Conservation (phyloP, 2,888 invertebrate species). For the Isotomurus palustris region DNA sequence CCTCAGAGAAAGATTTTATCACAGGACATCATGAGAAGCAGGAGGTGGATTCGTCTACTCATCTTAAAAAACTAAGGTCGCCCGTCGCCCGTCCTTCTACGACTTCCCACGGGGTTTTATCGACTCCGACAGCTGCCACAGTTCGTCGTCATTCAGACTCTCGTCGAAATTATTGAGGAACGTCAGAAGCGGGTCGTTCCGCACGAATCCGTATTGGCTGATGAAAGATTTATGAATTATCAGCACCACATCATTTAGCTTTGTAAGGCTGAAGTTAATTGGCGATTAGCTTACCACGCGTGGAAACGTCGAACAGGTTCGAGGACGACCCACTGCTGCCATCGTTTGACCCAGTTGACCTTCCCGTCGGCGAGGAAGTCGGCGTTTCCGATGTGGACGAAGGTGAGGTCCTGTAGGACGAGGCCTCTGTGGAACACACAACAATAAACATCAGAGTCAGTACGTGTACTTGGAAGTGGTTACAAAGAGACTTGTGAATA, state of each 20-base stretch:
- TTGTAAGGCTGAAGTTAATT: neutral
- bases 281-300: constrained; percentile 62
- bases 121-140: constrained; percentile 97
- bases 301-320: constrained; percentile 98
- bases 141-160: constrained; percentile 90
- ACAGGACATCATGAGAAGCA: no score
- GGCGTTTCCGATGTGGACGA: constrained; percentile 95
- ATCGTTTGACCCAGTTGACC: constrained; percentile 94
- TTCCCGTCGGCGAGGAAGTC: constrained; percentile 78
- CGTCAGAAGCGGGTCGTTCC: constrained; percentile 85
- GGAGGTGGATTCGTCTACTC: no score
- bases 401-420: constrained; percentile 96
- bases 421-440: constrained; percentile 68
- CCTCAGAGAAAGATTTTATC: no score
- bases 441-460: neutral
- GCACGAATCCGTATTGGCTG: constrained; percentile 87
- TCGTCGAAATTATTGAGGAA: constrained; percentile 97
- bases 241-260: neutral
- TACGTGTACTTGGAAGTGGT: neutral
- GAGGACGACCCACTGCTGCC: constrained; percentile 97
- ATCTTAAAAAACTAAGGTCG: no score
- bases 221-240: constrained; percentile 46
- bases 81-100: no score
- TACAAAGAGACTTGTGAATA: neutral
- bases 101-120: constrained; percentile 80